A percentile compares a stretch with the other conserved stretches of the same genome.
Evolutionary conservation across 2,113 vertebrate genomes (phyloP).

Genomic region (Prionailurus viverrinus): DNA sequence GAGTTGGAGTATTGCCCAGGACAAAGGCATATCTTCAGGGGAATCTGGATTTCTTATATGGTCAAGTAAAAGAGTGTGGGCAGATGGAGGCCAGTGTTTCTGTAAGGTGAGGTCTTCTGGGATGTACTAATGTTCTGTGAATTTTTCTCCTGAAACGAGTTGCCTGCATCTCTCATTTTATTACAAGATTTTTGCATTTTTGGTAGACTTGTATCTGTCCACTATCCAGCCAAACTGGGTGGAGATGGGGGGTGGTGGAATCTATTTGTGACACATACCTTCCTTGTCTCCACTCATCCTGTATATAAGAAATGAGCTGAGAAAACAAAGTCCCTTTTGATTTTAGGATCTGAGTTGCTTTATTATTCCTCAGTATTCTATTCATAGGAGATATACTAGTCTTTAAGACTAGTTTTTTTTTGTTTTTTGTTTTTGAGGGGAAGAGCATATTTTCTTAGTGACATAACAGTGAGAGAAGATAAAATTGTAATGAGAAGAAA

Average conservation of each 20-base stretch:
- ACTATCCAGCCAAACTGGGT: neutral
- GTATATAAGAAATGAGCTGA: slow-evolving; percentile 63
- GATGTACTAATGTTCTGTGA: neutral
- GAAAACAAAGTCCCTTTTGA: slow-evolving; percentile 41
- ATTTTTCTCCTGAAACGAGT: neutral
- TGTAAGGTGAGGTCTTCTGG: slow-evolving; percentile 8
- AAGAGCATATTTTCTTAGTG: slow-evolving; percentile 23
- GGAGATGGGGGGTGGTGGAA: neutral
- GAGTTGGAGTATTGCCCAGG: neutral
- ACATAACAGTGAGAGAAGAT: slow-evolving; percentile 29
- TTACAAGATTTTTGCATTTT: neutral
- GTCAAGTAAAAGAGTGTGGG: neutral
- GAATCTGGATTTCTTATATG: neutral
- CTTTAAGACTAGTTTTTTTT: neutral
- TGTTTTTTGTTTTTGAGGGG: neutral
- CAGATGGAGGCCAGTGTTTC: slow-evolving; percentile 12
- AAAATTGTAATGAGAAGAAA: neutral
- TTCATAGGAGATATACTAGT: neutral
- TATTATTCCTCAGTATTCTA: slow-evolving; percentile 34
- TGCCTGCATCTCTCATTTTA: neutral
- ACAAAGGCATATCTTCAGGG: neutral
- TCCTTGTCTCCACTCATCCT: neutral
- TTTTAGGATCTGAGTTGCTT: neutral
- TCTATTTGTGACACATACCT: neutral
- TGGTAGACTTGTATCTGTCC: neutral